Evolutionary conservation across 2,113 vertebrate genomes (phyloP).

Genomic region (Bagarius yarrelli): DNA sequence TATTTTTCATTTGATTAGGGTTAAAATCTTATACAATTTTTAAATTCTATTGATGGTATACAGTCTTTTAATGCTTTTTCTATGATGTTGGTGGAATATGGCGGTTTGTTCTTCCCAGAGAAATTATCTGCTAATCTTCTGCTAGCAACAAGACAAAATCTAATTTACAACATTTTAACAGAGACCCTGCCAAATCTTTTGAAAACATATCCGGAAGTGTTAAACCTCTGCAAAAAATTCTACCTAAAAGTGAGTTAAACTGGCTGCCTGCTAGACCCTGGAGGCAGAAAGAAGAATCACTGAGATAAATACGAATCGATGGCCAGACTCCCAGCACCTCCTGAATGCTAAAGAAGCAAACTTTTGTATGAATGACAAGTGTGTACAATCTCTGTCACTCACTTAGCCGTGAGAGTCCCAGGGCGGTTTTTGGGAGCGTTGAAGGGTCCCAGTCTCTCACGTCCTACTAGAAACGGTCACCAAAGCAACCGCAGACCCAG

Average conservation of each 20-base stretch:
- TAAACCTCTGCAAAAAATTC: slow-evolving; percentile 52
- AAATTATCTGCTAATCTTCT: not conserved
- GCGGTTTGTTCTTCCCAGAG: not conserved
- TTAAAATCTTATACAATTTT: too few species aligned
- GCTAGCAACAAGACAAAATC: not conserved
- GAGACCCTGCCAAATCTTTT: not conserved
- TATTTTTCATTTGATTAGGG: not conserved
- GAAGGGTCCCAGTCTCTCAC: slow-evolving; percentile 56
- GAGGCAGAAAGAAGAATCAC: slow-evolving; percentile 60
- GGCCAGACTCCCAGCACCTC: slow-evolving; percentile 49
- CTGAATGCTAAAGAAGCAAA: slow-evolving; percentile 74
- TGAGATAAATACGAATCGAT: slow-evolving; percentile 65
- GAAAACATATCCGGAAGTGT: slow-evolving; percentile 16
- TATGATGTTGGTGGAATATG: not conserved
- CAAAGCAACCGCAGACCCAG: slow-evolving; percentile 56
- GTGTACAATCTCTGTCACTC: slow-evolving; percentile 60
- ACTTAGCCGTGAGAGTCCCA: slow-evolving; percentile 63
- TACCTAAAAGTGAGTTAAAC: slow-evolving; percentile 48
- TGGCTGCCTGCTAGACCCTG: slow-evolving; percentile 45
- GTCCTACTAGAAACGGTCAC: slow-evolving; percentile 61
- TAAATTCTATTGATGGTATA: not conserved
- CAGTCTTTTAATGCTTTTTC: not conserved
- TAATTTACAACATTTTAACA: slow-evolving; percentile 17
- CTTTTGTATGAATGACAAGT: slow-evolving; percentile 72
- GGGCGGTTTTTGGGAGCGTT: slow-evolving; percentile 54